A percentile compares a stretch with the other conserved stretches of the same genome.
Conservation (phyloP, 2,113 vertebrate genomes). For the Sceloporus tristichus region DNA sequence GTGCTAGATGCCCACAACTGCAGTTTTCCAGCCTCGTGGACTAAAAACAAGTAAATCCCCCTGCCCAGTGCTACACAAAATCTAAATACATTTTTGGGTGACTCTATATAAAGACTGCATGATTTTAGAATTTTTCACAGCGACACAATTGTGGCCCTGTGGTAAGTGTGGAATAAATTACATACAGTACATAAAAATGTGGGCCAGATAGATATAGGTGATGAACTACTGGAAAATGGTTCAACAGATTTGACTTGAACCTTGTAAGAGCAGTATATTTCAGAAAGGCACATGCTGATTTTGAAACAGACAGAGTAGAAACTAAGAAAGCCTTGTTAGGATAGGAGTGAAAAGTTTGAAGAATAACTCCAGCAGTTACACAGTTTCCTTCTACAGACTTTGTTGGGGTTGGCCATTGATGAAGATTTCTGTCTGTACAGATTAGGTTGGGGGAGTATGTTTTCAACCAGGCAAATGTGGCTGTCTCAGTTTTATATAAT, state of each 20-base stretch:
- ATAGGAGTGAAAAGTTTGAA: background rate
- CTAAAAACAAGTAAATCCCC: constrained; percentile 42
- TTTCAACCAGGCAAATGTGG: too few species aligned
- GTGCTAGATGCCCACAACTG: constrained; percentile 53
- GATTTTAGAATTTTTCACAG: constrained; percentile 20
- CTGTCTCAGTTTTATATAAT: too few species aligned
- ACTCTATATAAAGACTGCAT: background rate
- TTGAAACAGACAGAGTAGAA: background rate
- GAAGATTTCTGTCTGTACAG: too few species aligned
- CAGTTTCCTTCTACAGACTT: background rate
- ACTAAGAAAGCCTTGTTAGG: background rate
- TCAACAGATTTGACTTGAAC: background rate
- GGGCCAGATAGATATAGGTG: too few species aligned
- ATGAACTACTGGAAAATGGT: too few species aligned
- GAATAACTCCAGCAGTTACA: background rate
- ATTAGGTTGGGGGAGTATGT: too few species aligned
- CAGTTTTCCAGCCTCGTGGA: constrained; percentile 39
- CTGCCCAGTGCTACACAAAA: constrained; percentile 17
- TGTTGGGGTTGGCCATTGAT: background rate
- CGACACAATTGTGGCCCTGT: too few species aligned
- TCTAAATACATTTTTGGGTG: constrained; percentile 39
- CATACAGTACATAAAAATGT: too few species aligned
- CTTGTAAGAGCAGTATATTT: background rate
- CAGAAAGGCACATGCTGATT: background rate
- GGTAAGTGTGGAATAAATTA: too few species aligned